A percentile compares a stretch with the other conserved stretches of the same genome.
Evolutionary conservation across 2,113 vertebrate genomes (phyloP).

Genomic region (Sclerurus mexicanus): DNA sequence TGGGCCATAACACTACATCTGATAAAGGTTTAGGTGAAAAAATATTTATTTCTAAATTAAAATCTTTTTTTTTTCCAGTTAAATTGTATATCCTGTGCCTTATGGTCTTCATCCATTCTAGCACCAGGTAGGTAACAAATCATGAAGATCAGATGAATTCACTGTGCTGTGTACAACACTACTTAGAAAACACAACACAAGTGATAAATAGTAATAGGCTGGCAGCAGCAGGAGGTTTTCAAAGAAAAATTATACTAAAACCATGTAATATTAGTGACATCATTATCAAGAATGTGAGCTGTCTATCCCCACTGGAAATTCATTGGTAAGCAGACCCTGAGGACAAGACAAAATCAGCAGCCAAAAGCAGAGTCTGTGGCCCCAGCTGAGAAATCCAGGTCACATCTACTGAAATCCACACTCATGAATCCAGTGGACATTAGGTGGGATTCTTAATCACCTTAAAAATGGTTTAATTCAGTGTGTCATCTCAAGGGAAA

Average conservation of each 20-base stretch:
- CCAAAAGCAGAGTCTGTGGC: not conserved
- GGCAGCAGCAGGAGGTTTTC: not conserved
- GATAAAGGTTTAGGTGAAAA: constrained; percentile 10
- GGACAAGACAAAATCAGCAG: not conserved
- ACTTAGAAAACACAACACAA: not conserved
- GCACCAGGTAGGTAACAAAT: not conserved
- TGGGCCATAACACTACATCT: not conserved
- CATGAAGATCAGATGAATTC: not conserved
- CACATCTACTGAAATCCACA: not conserved
- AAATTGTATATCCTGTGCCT: not conserved
- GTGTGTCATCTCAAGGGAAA: not conserved
- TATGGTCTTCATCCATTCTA: not conserved
- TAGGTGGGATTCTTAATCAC: not conserved
- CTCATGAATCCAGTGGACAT: not conserved
- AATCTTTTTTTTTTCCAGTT: not conserved
- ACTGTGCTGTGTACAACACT: not conserved
- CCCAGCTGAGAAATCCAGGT: not conserved
- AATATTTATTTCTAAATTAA: not conserved
- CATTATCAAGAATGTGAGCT: not conserved
- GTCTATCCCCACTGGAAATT: not conserved
- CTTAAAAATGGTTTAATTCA: not conserved
- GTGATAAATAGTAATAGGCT: not conserved
- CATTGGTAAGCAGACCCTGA: not conserved
- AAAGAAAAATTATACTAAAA: not conserved
- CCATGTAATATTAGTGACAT: not conserved